These are phyloP conservation scores for Buphagus erythrorhynchus DNA, from an alignment of 2,797 vertebrate species.

Conservation along the genomic window DNA sequence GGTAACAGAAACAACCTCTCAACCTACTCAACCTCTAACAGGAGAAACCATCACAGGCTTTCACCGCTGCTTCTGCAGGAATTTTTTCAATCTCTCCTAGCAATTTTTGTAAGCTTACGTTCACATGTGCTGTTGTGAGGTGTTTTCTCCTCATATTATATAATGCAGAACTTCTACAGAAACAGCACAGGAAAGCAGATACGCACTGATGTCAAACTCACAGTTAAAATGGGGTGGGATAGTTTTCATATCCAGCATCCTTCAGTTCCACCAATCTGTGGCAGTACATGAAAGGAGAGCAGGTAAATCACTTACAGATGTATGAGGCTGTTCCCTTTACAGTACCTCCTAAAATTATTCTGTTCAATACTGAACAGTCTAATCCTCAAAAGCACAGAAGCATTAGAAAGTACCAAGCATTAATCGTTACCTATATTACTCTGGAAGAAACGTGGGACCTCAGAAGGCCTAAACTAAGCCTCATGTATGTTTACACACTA, in stretches of 20 bases:
- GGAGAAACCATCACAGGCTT: neutral
- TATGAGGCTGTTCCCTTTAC: neutral
- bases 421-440: neutral
- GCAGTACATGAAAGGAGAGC: neutral
- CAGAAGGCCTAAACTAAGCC: neutral
- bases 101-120: neutral
- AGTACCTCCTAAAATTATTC: neutral
- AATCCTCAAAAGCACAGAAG: neutral
- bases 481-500: neutral
- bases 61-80: neutral
- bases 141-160: neutral
- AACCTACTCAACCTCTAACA: neutral
- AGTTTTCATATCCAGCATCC: neutral
- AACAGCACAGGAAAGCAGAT: neutral
- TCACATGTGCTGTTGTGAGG: neutral
- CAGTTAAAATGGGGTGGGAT: neutral
- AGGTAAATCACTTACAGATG: neutral
- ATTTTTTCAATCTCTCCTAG: neutral
- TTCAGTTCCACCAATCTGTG: neutral
- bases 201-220: neutral
- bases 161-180: neutral
- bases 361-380: neutral
- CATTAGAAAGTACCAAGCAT: neutral
- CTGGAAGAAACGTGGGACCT: neutral
- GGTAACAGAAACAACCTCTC: too few relatives aligned